These are phyloP conservation scores for Erpetoichthys calabaricus DNA, from an alignment of 2,797 vertebrate genomes.

Conservation along the genomic window DNA sequence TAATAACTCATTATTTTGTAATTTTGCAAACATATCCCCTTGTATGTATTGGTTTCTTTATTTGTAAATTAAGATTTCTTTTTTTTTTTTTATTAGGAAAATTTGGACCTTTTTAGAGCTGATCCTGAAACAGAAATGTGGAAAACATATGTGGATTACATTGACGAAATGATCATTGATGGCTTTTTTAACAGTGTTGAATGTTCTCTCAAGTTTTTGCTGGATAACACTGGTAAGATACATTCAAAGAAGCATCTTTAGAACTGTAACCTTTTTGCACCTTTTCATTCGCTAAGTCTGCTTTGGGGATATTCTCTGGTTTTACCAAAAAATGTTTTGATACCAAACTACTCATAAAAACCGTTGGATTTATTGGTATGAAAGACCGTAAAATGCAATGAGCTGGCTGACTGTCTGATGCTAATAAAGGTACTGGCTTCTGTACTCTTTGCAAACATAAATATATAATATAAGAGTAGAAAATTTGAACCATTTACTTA, in stretches of 20 bases:
- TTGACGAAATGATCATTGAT: conserved; percentile 75
- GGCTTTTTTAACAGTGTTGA: conserved; percentile 74
- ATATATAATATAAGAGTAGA: too few relatives aligned
- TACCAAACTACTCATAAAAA: not conserved
- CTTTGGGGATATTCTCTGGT: too few relatives aligned
- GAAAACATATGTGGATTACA: conserved; percentile 69
- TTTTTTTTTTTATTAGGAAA: conserved; percentile 51
- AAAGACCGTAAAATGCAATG: not conserved
- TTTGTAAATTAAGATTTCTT: not conserved
- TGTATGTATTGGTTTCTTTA: not conserved
- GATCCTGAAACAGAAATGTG: conserved; percentile 56
- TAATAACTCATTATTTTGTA: too few relatives aligned
- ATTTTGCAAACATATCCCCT: not conserved
- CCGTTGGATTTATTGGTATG: not conserved
- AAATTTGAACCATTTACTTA: too few relatives aligned
- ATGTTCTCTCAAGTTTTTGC: conserved; percentile 72
- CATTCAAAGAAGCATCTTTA: not conserved
- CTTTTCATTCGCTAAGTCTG: too few relatives aligned
- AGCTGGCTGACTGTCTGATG: too few relatives aligned
- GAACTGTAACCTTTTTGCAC: not conserved
- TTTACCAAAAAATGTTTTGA: not conserved
- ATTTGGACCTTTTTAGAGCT: conserved; percentile 57
- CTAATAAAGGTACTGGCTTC: too few relatives aligned
- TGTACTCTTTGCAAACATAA: too few relatives aligned
- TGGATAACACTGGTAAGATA: conserved; percentile 74